Conservation (phyloP, 2,888 invertebrate species). For the Sinohyriopsis cumingii region DNA sequence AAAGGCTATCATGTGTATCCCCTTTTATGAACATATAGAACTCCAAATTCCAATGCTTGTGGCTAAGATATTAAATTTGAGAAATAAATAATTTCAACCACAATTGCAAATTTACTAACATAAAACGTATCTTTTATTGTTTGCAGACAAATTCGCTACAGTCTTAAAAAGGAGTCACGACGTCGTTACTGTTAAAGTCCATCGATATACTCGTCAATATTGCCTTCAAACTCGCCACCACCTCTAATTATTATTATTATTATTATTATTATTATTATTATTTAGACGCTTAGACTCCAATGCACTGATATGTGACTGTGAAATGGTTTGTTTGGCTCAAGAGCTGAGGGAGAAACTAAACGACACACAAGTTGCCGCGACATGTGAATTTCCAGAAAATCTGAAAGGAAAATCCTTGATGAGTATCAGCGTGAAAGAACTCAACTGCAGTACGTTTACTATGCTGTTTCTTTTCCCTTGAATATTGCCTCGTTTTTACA, state of each 20-base stretch:
- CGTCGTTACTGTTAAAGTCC: no score
- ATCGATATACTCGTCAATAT: no score
- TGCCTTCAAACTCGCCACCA: no score
- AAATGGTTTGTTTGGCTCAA: constrained; percentile 85
- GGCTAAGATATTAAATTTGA: no score
- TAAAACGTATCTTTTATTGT: no score
- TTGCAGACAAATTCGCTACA: no score
- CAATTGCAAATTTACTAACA: no score
- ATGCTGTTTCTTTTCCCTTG: neutral
- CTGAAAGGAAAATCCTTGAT: constrained; percentile 83
- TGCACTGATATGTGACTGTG: constrained; percentile 91
- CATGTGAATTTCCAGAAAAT: constrained; percentile 83
- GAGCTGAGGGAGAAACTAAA: constrained; percentile 75
- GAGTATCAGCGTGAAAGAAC: constrained; percentile 80
- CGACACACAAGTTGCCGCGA: constrained; percentile 77
- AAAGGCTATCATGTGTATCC: no score
- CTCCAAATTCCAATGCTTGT: no score
- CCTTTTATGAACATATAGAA: no score
- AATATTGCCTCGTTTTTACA: neutral
- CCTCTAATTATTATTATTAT: neutral
- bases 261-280: constrained; percentile 4
- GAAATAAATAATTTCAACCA: no score
- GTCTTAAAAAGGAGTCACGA: no score
- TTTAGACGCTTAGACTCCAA: constrained; percentile 87
- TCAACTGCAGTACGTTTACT: constrained; percentile 86